A percentile compares a stretch with the other conserved stretches of the same genome.
phyloP scores from a whole-genome alignment of 2,113 vertebrate species.

The Suncus etruscus region DNA sequence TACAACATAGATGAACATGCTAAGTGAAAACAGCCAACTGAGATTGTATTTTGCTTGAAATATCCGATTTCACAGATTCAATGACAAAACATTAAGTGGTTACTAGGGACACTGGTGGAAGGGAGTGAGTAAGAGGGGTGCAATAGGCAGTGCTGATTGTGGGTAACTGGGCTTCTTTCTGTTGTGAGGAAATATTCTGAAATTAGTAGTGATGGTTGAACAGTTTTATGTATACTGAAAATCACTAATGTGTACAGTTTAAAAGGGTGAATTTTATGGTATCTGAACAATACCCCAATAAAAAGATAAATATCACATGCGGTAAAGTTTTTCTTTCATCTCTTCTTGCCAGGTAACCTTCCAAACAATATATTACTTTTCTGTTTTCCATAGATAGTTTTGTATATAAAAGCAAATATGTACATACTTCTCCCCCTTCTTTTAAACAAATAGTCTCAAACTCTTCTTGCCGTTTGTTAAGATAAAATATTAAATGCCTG shows the following conservation, averaged over 20 bases:
- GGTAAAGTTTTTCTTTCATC: not conserved
- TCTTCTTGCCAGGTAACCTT: not conserved
- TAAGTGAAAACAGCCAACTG: not conserved
- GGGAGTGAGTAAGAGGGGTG: not conserved
- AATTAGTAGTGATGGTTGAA: not conserved
- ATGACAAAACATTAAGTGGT: not conserved
- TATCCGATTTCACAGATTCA: not conserved
- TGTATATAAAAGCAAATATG: not conserved
- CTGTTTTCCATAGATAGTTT: not conserved
- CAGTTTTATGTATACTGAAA: not conserved
- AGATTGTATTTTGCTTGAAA: not conserved
- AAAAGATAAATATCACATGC: not conserved
- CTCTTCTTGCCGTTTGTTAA: constrained; percentile 22
- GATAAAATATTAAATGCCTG: not conserved
- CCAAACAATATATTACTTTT: not conserved
- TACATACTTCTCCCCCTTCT: not conserved
- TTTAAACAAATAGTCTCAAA: constrained; percentile 9
- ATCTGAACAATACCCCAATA: not conserved
- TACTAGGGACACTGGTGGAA: not conserved
- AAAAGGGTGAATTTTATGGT: not conserved
- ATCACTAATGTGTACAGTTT: not conserved
- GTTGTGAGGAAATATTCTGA: not conserved
- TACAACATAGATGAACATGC: not conserved
- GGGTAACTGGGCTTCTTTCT: not conserved
- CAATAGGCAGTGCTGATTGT: not conserved